Base-by-base conservation (phyloP, 2,888 invertebrate species). In the Arrhopalites spinosus region DNA sequence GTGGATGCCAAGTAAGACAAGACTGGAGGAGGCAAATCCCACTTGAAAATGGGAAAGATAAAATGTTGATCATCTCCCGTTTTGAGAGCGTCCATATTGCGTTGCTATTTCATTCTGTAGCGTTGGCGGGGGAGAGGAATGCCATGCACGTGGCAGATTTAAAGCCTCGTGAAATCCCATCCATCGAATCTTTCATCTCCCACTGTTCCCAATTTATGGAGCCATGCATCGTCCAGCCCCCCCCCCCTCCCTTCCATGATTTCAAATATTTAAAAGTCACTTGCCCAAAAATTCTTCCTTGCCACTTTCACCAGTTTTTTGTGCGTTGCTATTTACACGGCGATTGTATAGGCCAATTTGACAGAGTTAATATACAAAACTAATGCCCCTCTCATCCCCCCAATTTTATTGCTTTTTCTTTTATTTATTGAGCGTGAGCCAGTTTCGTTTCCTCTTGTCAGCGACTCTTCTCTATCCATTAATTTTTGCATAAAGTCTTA, bases 101-200 rank as follows among this genome's bases (percentile, higher is more conserved):
- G n/a, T n/a, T 27, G 66, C 23, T 27, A 15, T 36, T 68, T 25
- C 61, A 45, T n/a, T n/a, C n/a, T n/a, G n/a, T n/a, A n/a, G n/a
- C n/a, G n/a, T n/a, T n/a, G n/a, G n/a, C n/a, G n/a, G 36, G 36
- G 36, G 11, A 36, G 3, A 3, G 36, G 36, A 36, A 75, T 76
- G 76, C 75, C 74, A 75, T 80, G 80, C 78, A 79, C 64, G 78
- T 80, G 80, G 77, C 80, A 80, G 78, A 80, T 80, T 80, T 80
- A 78, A 78, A 77, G 75, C 77, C 75, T 75, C 61, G 68, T 73
- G 56, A 80, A 72, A 78, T 77, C 77, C 79, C 75, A 75, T 80
- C 78, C 76, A 78, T 78, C 77, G 78, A 77, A 78, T 76, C 77
- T 77, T 76, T 80, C 80, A 76, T 80, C 78, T 75, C 77, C 78